Base-by-base conservation (phyloP, 2,888 invertebrate species). In the Patella ulyssiponensis region DNA sequence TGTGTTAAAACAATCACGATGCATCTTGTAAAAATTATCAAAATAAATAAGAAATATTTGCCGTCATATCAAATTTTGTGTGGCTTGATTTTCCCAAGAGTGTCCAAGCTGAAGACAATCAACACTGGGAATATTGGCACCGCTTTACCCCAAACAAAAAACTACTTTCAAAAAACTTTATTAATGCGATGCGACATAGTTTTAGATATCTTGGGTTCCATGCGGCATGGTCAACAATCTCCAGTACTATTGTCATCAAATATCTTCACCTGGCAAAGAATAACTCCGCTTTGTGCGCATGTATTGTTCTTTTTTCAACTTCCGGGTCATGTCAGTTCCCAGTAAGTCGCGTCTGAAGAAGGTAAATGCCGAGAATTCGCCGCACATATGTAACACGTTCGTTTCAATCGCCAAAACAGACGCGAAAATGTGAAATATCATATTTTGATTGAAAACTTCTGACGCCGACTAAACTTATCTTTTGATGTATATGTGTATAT, bases 281-380 rank as follows among this genome's bases (percentile, higher is more conserved):
- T 64, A 64, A 64, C 64, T 64, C 23, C 44, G 20, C 64, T 64
- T 64, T 64, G 64, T 64, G 64, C 64, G 64, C 64, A 64, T 64
- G 64, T 23, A 64, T 64, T 64, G 64, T 64, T 64, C 64, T 64
- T 64, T 23, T 20, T 64, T 64, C 23, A 44, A 64, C 64, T 64
- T 64, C 64, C 64, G 64, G 64, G 64, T 64, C 3, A 64, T 64
- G 20, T 64, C 20, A 64, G 64, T 64, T 64, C 23, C 20, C 20
- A 23, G 64, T 64, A 64, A 64, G 64, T 64, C 20, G 64, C 23
- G 23, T 20, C 23, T 23, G 23, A 12, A 23, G 20, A 23, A 20
- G 20, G 64, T 64, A 23, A 64, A 64, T 64, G 64, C 64, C 64
- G 20, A 11, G 64, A 64, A 64, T 64, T 64, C 64, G 64, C 23